Conservation (phyloP, 2,113 vertebrate genomes). For the Sebastes schlegelii region DNA sequence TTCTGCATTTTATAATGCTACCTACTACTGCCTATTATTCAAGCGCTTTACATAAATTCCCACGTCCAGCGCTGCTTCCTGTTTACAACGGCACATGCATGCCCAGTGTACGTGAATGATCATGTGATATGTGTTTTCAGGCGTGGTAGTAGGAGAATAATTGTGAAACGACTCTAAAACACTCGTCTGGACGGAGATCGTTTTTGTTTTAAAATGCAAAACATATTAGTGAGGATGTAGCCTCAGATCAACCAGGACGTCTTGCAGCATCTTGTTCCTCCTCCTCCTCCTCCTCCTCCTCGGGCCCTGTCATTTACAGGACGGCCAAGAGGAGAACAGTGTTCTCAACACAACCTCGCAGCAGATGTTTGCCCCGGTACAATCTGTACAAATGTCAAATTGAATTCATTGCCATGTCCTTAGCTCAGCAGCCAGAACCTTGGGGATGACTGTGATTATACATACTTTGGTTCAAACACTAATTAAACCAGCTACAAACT, state of each 20-base stretch:
- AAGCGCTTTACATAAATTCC: no score
- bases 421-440: conserved; percentile 62
- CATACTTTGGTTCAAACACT: conserved; percentile 76
- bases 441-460: conserved; percentile 68
- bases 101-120: no score
- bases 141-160: no score
- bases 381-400: conserved; percentile 78
- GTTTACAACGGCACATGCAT: no score
- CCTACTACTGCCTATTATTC: no score
- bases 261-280: conserved; percentile 27
- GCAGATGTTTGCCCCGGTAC: conserved; percentile 85
- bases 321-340: conserved; percentile 72
- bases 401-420: conserved; percentile 74
- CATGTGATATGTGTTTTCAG: no score
- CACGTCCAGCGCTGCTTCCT: no score
- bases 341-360: conserved; percentile 75
- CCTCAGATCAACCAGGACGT: conserved; percentile 20
- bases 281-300: not conserved
- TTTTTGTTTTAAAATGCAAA: no score
- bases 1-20: no score
- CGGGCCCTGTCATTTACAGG: conserved; percentile 80
- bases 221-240: no score
- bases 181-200: no score
- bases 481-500: conserved; percentile 79
- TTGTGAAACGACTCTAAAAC: no score